A percentile compares a stretch with the other conserved stretches of the same genome.
Conservation (phyloP, 2,888 invertebrate species). For the Eremobia ochroleuca region DNA sequence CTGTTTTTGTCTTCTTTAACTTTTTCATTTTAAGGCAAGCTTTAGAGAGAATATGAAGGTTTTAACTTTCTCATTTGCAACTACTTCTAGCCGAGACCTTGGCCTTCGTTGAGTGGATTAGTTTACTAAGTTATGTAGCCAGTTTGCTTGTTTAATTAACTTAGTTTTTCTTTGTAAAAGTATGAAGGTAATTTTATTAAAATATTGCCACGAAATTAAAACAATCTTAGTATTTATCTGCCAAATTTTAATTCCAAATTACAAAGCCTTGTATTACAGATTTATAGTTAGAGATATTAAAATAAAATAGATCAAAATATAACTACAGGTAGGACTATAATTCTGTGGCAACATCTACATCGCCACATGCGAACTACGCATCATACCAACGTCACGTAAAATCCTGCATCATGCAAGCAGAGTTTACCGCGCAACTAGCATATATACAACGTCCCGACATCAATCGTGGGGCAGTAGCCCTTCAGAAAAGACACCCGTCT, state of each 20-base stretch:
- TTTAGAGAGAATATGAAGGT: constrained; percentile 2
- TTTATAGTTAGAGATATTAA: too few relatives aligned
- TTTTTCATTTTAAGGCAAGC: constrained; percentile 2
- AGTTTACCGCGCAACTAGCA: too few relatives aligned
- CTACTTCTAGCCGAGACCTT: constrained; percentile 34
- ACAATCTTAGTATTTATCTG: too few relatives aligned
- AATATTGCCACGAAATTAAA: neutral
- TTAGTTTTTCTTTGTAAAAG: constrained; percentile 5
- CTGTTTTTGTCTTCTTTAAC: neutral
- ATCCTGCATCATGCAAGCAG: too few relatives aligned
- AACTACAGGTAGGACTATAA: too few relatives aligned
- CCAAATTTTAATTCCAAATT: neutral
- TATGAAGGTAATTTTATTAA: neutral
- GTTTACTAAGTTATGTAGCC: constrained; percentile 20
- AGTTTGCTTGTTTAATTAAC: constrained; percentile 40
- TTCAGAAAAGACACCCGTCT: too few relatives aligned
- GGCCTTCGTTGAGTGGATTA: constrained; percentile 39
- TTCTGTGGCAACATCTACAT: too few relatives aligned
- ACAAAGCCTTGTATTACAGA: neutral
- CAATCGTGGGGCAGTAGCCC: too few relatives aligned
- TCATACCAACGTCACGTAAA: too few relatives aligned
- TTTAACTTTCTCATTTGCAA: constrained; percentile 23
- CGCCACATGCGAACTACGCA: too few relatives aligned
- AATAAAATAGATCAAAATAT: too few relatives aligned
- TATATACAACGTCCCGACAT: too few relatives aligned